Evolutionary conservation across 2,113 vertebrate species (phyloP), one percentile per base, ranked within the genome.

Genomic region (Nesoenas mayeri): DNA sequence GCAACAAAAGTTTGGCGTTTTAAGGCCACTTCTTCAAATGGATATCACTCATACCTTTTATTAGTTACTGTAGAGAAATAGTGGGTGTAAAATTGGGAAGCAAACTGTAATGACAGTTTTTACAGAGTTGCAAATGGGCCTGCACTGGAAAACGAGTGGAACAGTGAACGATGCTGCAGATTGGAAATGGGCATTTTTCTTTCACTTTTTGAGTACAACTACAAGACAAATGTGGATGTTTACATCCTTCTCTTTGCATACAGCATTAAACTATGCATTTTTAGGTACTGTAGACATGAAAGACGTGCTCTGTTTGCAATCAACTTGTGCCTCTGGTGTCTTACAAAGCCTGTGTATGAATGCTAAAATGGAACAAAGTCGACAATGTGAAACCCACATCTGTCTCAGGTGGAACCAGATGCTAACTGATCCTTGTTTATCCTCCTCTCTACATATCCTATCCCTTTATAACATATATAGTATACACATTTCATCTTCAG

Each of bases 361-460:
- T 4, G 21, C 8, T 71, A 71, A 85, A 91, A 62, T 0, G 0
- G 71, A 91, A 73, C 20, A 36, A 92, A 90, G 42, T 54, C 54
- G 1, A 0, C 77, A 31, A 83, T 32, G 13, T 34, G 32, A 94
- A 93, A 86, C 11, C 8, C 32, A 42, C 47, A 58, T 57, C 42
- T 69, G 75, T 29, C 40, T 79, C 85, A 88, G 91, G 79, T 95
- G 69, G 86, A 94, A 84, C 28, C 51, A 92, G 83, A 67, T 78
- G 42, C 66, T 88, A 92, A 67, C 25, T 70, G 42, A 70, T 26
- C 51, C 22, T 78, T 88, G 28, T 62, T 92, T 91, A 42, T 86
- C 78, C 67, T 88, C 56, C 22, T 60, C 28, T 74, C 58, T 58
- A 21, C 16, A 25, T 18, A 84, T 57, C 44, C 47, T 65, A 34